Conservation (phyloP, 2,797 vertebrate genomes). For the Psittacula derbiana region DNA sequence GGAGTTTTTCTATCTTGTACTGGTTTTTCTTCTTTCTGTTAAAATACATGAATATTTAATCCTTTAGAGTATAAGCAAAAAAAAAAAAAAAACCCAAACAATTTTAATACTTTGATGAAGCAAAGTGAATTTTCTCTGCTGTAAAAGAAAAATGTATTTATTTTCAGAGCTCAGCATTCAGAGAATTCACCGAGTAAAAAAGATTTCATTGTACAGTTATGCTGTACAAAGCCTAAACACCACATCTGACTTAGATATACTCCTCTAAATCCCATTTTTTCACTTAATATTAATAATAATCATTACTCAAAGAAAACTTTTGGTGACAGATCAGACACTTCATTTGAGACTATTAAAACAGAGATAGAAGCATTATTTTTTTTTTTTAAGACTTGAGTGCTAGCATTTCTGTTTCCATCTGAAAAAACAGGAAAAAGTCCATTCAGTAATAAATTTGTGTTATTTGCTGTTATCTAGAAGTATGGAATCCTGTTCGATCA, state of each 20-base stretch:
- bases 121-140: not conserved
- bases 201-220: not conserved
- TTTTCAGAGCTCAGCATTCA: not conserved
- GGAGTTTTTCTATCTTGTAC: slow-evolving; percentile 49
- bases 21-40: slow-evolving; percentile 75
- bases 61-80: not conserved
- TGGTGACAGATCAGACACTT: not conserved
- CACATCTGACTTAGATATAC: not conserved
- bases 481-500: not conserved
- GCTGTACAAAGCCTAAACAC: not conserved
- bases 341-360: not conserved
- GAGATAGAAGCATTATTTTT: not conserved
- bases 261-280: not conserved
- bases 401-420: not conserved
- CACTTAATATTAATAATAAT: not conserved
- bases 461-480: not conserved
- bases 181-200: not conserved
- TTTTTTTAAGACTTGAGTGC: not conserved
- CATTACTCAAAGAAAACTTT: not conserved
- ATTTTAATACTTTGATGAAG: not conserved
- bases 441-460: not conserved
- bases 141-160: not conserved
- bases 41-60: slow-evolving; percentile 38
- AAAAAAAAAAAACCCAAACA: not conserved
- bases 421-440: not conserved